Evolutionary conservation across 2,888 invertebrate species (phyloP).

Genomic region (Salpingus planirostris): DNA sequence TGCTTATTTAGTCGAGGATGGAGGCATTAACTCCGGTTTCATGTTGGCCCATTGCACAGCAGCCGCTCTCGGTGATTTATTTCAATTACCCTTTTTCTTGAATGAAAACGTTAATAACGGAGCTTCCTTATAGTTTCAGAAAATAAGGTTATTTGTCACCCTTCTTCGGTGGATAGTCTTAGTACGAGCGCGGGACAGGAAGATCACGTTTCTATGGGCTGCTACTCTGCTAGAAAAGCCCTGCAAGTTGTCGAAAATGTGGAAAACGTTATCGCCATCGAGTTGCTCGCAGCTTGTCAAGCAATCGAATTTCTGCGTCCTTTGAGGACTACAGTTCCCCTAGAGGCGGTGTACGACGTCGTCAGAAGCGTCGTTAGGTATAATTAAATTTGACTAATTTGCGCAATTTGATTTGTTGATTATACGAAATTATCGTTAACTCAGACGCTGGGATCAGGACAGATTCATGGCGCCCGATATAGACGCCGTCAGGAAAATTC

Average conservation of each 20-base stretch:
- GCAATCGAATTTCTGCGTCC: conserved; percentile 59
- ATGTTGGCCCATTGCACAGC: conserved; percentile 62
- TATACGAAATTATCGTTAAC: conserved; percentile 14
- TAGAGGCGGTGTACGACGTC: conserved; percentile 53
- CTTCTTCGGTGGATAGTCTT: conserved; percentile 56
- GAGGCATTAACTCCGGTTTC: conserved; percentile 61
- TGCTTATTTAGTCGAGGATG: conserved; percentile 54
- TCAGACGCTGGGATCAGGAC: conserved; percentile 52
- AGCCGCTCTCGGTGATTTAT: conserved; percentile 53
- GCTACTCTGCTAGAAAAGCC: conserved; percentile 55
- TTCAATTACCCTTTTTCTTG: not conserved
- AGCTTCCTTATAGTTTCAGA: too few relatives aligned
- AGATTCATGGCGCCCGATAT: conserved; percentile 59
- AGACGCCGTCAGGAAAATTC: conserved; percentile 47
- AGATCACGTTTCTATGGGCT: conserved; percentile 64
- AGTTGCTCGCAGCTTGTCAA: conserved; percentile 56
- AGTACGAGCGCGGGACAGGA: conserved; percentile 59
- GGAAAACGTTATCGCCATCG: conserved; percentile 55
- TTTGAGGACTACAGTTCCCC: conserved; percentile 51
- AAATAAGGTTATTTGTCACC: conserved; percentile 60
- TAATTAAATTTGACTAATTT: conserved; percentile 6
- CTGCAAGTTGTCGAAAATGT: conserved; percentile 47
- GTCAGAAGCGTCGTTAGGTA: conserved; percentile 47
- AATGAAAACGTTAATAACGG: conserved; percentile 5
- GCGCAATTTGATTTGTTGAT: too few relatives aligned